phyloP scores from a whole-genome alignment of 2,888 invertebrate genomes.

The Meiosimyza decipiens region DNA sequence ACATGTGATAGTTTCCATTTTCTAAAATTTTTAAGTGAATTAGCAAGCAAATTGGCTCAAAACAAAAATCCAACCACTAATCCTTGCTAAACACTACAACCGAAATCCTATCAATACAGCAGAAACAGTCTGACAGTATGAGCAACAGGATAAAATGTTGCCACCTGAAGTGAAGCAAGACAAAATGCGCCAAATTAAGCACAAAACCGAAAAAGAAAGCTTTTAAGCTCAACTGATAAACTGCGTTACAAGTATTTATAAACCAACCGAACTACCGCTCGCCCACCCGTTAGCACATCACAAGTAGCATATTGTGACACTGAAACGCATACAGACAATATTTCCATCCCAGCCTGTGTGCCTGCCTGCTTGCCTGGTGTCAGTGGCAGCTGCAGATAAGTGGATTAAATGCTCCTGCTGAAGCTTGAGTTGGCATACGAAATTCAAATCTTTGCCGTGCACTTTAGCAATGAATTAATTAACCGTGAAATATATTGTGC shows the following conservation, averaged over 20 bases:
- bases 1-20: too few relatives aligned
- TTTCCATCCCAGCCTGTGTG: background rate
- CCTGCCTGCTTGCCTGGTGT: background rate
- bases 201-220: constrained; percentile 24
- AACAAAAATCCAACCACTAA: too few relatives aligned
- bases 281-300: background rate
- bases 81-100: too few relatives aligned
- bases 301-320: background rate
- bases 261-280: too few relatives aligned
- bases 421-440: background rate
- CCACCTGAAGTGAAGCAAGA: constrained; percentile 22
- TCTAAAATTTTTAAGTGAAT: too few relatives aligned
- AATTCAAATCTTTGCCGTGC: background rate
- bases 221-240: constrained; percentile 26
- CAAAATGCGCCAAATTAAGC: constrained; percentile 20
- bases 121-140: too few relatives aligned
- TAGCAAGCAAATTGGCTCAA: too few relatives aligned
- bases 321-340: background rate
- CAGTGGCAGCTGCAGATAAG: constrained; percentile 28
- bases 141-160: constrained; percentile 13
- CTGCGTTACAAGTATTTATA: too few relatives aligned
- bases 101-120: too few relatives aligned
- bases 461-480: constrained; percentile 31
- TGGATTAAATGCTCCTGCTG: constrained; percentile 28
- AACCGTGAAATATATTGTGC: constrained; percentile 29